Evolutionary conservation across 1,140 invertebrate genomes (phyloP).

Genomic region (Apis mellifera): Amel_HAv3.1 CM009935.2:7144501-7145000

Average conservation of each 20-base stretch:
- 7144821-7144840: slow-evolving; percentile 90
- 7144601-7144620: slow-evolving; percentile 97
- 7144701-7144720: slow-evolving; percentile 99
- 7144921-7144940: not conserved
- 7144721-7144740: slow-evolving; percentile 98
- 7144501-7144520: not conserved
- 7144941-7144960: not conserved
- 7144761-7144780: slow-evolving; percentile 91
- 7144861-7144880: not conserved
- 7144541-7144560: not conserved
- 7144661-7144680: slow-evolving; percentile 97
- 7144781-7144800: slow-evolving; percentile 96
- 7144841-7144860: slow-evolving; percentile 85
- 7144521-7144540: not conserved
- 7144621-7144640: slow-evolving; percentile 96
- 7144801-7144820: slow-evolving; percentile 90
- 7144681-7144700: slow-evolving; percentile 97
- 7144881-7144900: not conserved
- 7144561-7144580: slow-evolving; percentile 15
- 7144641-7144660: slow-evolving; percentile 93
- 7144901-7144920: not conserved
- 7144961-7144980: not conserved
- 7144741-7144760: slow-evolving; percentile 83
- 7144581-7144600: slow-evolving; percentile 89
- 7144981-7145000: not conserved